Evolutionary conservation across 2,888 invertebrate species (phyloP).

Genomic region (Tachina lurida): DNA sequence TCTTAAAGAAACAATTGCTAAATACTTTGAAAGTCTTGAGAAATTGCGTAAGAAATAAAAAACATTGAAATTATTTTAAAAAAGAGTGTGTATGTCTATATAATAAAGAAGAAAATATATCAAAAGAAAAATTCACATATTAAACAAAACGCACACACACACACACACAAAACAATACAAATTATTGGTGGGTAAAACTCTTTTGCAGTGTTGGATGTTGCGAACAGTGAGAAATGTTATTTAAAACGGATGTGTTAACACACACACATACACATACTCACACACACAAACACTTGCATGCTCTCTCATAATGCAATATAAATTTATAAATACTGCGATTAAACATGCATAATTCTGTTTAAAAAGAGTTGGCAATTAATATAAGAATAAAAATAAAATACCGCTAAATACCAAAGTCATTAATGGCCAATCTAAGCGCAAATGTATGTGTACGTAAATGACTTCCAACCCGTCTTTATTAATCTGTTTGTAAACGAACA

Average conservation of each 20-base stretch:
- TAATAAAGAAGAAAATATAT: conserved; percentile 32
- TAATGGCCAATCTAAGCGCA: conserved; percentile 39
- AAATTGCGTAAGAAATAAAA: conserved; percentile 43
- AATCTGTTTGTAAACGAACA: no score
- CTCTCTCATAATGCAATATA: neutral
- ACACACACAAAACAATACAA: conserved; percentile 35
- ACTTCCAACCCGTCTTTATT: neutral
- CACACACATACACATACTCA: neutral
- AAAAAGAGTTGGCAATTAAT: conserved; percentile 62
- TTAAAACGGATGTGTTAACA: conserved; percentile 48
- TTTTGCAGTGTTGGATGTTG: conserved; percentile 28
- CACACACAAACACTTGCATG: neutral
- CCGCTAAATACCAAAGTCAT: conserved; percentile 66
- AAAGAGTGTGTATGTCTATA: neutral
- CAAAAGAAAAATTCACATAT: conserved; percentile 50
- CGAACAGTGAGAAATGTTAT: conserved; percentile 54
- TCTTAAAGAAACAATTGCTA: conserved; percentile 48
- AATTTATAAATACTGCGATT: conserved; percentile 17
- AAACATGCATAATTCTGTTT: conserved; percentile 9
- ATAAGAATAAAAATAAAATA: conserved; percentile 57
- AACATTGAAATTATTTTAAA: neutral
- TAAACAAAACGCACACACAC: conserved; percentile 1
- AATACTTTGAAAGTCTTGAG: conserved; percentile 54
- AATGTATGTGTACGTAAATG: neutral
- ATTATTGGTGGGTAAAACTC: conserved; percentile 32